Evolutionary conservation across 1,140 invertebrate species (phyloP).

Genomic region (Gryon sp.): DNA sequence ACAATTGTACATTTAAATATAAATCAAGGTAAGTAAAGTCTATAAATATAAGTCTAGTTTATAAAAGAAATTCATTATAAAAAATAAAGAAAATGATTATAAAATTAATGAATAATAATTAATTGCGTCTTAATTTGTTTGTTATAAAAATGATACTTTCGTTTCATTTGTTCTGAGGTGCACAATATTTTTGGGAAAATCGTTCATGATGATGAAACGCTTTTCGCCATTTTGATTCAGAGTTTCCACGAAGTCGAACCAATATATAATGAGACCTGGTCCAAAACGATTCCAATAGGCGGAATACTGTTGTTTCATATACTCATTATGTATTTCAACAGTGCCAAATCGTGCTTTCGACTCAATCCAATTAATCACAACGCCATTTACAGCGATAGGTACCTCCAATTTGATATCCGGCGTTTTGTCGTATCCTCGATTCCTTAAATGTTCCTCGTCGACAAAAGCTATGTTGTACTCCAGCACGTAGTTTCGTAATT

Average conservation of each 20-base stretch:
- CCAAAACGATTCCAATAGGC: conserved; percentile 98
- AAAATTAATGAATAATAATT: too few relatives aligned
- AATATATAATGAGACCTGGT: conserved; percentile 95
- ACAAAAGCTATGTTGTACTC: conserved; percentile 84
- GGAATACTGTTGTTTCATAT: conserved; percentile 91
- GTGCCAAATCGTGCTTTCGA: conserved; percentile 97
- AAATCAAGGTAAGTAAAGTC: too few relatives aligned
- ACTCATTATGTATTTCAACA: conserved; percentile 88
- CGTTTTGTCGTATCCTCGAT: conserved; percentile 95
- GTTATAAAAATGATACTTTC: conserved; percentile 17
- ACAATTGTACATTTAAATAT: too few relatives aligned
- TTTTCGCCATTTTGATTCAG: conserved; percentile 82
- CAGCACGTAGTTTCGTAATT: conserved; percentile 82
- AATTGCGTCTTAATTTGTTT: background rate
- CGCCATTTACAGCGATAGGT: conserved; percentile 91
- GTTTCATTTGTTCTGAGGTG: conserved; percentile 68
- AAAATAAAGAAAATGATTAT: too few relatives aligned
- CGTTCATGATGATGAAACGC: conserved; percentile 84
- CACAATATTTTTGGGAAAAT: conserved; percentile 81
- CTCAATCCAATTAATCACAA: conserved; percentile 97
- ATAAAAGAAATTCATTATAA: too few relatives aligned
- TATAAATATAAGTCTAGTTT: too few relatives aligned
- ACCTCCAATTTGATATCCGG: conserved; percentile 95
- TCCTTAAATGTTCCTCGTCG: conserved; percentile 89
- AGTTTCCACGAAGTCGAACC: conserved; percentile 94